Conservation (phyloP, 2,888 invertebrate species). For the Polia nebulosa region DNA sequence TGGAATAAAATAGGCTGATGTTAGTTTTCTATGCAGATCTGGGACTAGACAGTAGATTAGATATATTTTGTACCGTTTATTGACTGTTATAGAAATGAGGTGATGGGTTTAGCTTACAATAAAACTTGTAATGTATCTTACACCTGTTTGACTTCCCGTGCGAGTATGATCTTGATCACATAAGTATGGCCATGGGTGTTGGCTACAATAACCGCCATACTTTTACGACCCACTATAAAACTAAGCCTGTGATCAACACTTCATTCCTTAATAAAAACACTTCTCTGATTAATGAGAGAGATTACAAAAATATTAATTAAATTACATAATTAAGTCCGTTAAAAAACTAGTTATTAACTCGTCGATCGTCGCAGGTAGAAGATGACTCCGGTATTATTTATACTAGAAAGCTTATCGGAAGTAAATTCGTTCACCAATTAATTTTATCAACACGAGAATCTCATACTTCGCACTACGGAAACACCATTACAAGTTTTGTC, state of each 20-base stretch:
- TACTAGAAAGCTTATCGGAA: constrained; percentile 67
- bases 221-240: constrained; percentile 42
- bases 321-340: constrained; percentile 51
- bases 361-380: constrained; percentile 25
- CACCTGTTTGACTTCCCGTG: constrained; percentile 26
- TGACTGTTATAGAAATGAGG: not conserved
- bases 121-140: constrained; percentile 7
- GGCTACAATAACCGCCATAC: constrained; percentile 6
- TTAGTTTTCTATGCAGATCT: constrained; percentile 18
- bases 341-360: constrained; percentile 47
- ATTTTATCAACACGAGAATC: constrained; percentile 63
- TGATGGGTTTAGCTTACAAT: not conserved
- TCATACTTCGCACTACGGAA: constrained; percentile 50
- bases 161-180: constrained; percentile 2
- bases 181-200: constrained; percentile 9
- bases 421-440: constrained; percentile 63
- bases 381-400: constrained; percentile 47
- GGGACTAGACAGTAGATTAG: not conserved
- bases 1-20: not conserved
- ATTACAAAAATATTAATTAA: constrained; percentile 51
- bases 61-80: not conserved
- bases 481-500: constrained; percentile 72
- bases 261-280: constrained; percentile 21
- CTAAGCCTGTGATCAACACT: not conserved
- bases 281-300: constrained; percentile 34